phyloP scores from a whole-genome alignment of 92 coral and sea anemone species.

The Plumapathes pennacea region DNA sequence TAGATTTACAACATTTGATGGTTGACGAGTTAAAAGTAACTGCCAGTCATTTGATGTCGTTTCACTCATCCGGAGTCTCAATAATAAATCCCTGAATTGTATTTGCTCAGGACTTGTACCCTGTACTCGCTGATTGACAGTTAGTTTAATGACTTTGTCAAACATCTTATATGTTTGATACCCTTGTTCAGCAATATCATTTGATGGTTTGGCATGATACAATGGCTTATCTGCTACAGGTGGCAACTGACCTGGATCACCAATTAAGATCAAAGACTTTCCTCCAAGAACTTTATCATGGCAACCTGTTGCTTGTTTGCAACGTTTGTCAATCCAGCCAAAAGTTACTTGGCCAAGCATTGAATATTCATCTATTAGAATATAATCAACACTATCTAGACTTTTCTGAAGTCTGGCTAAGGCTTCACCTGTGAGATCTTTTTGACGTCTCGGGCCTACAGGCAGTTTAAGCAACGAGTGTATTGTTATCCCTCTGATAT shows the following conservation, averaged over 20 bases:
- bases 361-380: slow-evolving; percentile 64
- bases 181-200: slow-evolving; percentile 58
- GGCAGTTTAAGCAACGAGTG: slow-evolving; percentile 57
- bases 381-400: slow-evolving; percentile 29
- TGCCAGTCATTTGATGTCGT: not conserved
- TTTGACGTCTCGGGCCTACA: slow-evolving; percentile 30
- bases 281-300: slow-evolving; percentile 37
- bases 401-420: slow-evolving; percentile 39
- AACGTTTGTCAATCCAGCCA: slow-evolving; percentile 47
- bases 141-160: slow-evolving; percentile 9
- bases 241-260: slow-evolving; percentile 47
- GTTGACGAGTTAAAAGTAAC: slow-evolving; percentile 6
- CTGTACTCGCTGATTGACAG: slow-evolving; percentile 21
- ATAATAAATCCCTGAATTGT: slow-evolving; percentile 5
- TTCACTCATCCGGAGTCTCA: not conserved
- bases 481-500: slow-evolving; percentile 51
- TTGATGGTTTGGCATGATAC: slow-evolving; percentile 47
- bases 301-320: slow-evolving; percentile 43
- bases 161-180: slow-evolving; percentile 21
- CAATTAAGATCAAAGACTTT: slow-evolving; percentile 43
- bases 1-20: not conserved
- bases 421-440: slow-evolving; percentile 46
- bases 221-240: slow-evolving; percentile 67
- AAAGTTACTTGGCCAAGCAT: slow-evolving; percentile 66
- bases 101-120: slow-evolving; percentile 8